phyloP scores from a whole-genome alignment of 2,797 vertebrate genomes.

The Argentina silus region DNA sequence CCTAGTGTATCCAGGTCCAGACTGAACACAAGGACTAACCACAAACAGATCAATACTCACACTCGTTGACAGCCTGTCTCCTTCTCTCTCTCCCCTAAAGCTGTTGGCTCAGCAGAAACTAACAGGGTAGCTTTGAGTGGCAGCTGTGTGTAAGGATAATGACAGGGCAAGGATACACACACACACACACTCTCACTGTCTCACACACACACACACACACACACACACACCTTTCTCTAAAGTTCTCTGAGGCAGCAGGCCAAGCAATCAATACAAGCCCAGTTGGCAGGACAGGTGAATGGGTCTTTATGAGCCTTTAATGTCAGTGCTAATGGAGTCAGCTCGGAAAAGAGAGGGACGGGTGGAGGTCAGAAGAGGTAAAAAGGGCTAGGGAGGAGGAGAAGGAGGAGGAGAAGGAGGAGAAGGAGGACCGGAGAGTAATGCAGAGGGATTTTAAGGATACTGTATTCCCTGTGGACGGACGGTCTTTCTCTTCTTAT shows the following conservation, averaged over 20 bases:
- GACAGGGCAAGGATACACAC: neutral
- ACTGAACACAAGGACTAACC: slow-evolving; percentile 30
- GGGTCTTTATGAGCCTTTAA: slow-evolving; percentile 2
- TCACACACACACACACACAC: neutral
- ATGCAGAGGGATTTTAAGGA: slow-evolving; percentile 21
- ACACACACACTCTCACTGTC: neutral
- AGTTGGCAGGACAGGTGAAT: slow-evolving; percentile 40
- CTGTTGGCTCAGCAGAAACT: neutral
- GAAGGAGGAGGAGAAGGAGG: neutral
- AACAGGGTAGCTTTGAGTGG: too few species aligned
- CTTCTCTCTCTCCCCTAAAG: neutral
- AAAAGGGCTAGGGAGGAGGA: slow-evolving; percentile 11
- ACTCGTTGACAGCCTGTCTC: slow-evolving; percentile 28
- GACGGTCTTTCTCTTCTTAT: neutral
- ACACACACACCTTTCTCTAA: neutral
- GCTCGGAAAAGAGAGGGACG: slow-evolving; percentile 25
- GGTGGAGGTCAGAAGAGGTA: slow-evolving; percentile 14
- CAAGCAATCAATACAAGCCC: slow-evolving; percentile 22
- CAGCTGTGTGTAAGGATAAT: neutral
- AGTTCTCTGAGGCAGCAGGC: neutral
- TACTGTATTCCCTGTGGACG: slow-evolving; percentile 23
- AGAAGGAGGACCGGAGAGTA: slow-evolving; percentile 17
- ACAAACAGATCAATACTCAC: slow-evolving; percentile 52
- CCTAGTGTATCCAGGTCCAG: slow-evolving; percentile 17
- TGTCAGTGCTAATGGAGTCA: slow-evolving; percentile 22